Evolutionary conservation across 2,113 vertebrate genomes (phyloP), one percentile per base, ranked within the genome.

Genomic region (Illadopsis cleaveri): DNA sequence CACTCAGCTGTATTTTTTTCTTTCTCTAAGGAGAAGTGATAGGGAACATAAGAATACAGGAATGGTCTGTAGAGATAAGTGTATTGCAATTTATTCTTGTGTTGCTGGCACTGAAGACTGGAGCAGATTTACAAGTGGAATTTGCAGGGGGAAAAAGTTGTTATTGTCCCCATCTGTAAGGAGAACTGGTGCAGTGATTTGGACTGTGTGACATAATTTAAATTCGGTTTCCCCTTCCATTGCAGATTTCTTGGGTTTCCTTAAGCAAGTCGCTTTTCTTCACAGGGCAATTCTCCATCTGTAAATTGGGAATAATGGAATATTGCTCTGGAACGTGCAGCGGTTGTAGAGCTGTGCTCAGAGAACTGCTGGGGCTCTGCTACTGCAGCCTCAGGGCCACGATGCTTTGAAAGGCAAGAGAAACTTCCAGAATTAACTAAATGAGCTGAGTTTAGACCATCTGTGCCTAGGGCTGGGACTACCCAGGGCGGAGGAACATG

Each of bases 111-210:
- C 64, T 75, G 89, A 94, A 71, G 70, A 51, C 71, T 53, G 62
- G 64, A 95, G 45, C 91, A 94, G 89, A 92, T 94, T 96, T 84
- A 81, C 62, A 78, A 91, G 81, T 91, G 72, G 89, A 96, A 82
- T 95, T 95, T 79, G 62, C 73, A 47, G 75, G 61, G 57, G 27
- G n/a, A 73, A 89, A 61, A 81, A 38, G 57, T 89, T 92, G 40
- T 42, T 94, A 40, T 86, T 91, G 81, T 86, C 73, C 78, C n/a
- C 70, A 45, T 87, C 60, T 87, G 58, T 82, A 94, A 82, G 79
- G 71, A 95, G 79, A 64, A 27, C 47, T 51, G 24, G 48, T 68
- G 17, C 60, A 37, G 60, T 75, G 76, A 54, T 92, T 71, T 89
- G 89, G 83, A 31, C 35, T 54, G 18, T 33, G 23, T 2, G 1